Evolutionary conservation across 2,888 invertebrate species (phyloP).

Genomic region (Galeopsomyia nigrocyanea): DNA sequence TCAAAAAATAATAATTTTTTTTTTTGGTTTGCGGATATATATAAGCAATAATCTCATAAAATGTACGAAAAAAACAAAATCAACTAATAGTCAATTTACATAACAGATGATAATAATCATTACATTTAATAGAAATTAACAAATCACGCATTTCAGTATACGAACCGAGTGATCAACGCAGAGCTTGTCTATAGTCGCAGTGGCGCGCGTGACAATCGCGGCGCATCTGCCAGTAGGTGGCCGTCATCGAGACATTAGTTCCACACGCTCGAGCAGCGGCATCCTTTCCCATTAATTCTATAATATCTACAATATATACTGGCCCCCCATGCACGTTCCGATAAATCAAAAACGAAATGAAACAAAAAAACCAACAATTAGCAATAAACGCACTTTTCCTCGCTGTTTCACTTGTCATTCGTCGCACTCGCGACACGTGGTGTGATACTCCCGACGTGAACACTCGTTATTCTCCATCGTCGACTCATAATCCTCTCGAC

Average conservation of each 20-base stretch:
- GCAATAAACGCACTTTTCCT: neutral
- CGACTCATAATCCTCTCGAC: conserved; percentile 6
- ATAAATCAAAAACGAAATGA: too few relatives aligned
- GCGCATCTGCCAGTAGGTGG: conserved; percentile 30
- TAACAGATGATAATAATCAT: too few relatives aligned
- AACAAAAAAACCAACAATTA: too few relatives aligned
- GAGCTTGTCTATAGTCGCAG: conserved; percentile 37
- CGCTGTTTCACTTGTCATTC: conserved; percentile 9
- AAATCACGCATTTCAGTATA: neutral
- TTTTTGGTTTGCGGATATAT: too few relatives aligned
- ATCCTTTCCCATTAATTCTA: neutral
- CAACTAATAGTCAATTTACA: too few relatives aligned
- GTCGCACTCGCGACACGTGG: conserved; percentile 14
- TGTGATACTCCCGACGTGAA: conserved; percentile 11
- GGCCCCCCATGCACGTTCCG: too few relatives aligned
- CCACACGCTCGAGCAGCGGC: conserved; percentile 23
- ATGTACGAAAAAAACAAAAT: too few relatives aligned
- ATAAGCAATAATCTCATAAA: too few relatives aligned
- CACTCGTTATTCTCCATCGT: conserved; percentile 13
- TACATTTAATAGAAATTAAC: too few relatives aligned
- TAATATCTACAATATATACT: too few relatives aligned
- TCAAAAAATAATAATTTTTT: too few relatives aligned
- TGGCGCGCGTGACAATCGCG: conserved; percentile 29
- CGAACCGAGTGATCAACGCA: conserved; percentile 43
- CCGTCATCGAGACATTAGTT: conserved; percentile 10